phyloP scores from a whole-genome alignment of 2,113 vertebrate genomes.

The Sinosuthora webbiana region DNA sequence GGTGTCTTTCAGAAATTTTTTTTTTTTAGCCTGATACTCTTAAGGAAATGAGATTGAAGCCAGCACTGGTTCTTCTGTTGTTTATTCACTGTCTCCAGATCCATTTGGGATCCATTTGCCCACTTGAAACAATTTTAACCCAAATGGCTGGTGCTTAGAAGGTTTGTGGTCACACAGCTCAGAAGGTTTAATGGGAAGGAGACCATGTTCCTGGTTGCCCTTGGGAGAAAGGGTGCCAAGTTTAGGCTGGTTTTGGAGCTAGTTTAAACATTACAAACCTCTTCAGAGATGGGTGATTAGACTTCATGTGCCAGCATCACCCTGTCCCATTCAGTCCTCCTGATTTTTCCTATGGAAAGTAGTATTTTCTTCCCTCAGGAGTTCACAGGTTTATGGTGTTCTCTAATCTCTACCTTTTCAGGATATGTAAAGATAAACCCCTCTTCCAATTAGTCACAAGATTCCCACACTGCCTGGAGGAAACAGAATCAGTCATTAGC shows the following conservation, averaged over 20 bases:
- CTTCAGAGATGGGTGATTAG: not conserved
- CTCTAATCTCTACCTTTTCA: not conserved
- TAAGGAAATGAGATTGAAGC: not conserved
- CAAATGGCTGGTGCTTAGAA: not conserved
- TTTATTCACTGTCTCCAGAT: not conserved
- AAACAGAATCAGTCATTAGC: not conserved
- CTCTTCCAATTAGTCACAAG: conserved; percentile 42
- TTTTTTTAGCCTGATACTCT: not conserved
- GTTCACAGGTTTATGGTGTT: not conserved
- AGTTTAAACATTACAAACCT: not conserved
- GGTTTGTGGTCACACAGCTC: fast-evolving
- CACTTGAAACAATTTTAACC: not conserved
- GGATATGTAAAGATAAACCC: conserved; percentile 39
- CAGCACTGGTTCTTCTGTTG: not conserved
- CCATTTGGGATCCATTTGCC: not conserved
- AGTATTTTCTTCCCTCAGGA: not conserved
- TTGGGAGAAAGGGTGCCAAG: not conserved
- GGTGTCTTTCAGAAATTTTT: not conserved
- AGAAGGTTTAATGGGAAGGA: not conserved
- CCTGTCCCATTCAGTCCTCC: not conserved
- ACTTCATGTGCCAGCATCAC: not conserved
- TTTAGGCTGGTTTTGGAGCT: not conserved
- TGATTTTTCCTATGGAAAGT: not conserved
- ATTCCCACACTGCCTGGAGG: conserved; percentile 43
- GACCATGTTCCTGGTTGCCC: not conserved